Evolutionary conservation across 1,140 invertebrate genomes (phyloP), one percentile per base, ranked within the genome.

Genomic region (Teleopsis dalmanni): DNA sequence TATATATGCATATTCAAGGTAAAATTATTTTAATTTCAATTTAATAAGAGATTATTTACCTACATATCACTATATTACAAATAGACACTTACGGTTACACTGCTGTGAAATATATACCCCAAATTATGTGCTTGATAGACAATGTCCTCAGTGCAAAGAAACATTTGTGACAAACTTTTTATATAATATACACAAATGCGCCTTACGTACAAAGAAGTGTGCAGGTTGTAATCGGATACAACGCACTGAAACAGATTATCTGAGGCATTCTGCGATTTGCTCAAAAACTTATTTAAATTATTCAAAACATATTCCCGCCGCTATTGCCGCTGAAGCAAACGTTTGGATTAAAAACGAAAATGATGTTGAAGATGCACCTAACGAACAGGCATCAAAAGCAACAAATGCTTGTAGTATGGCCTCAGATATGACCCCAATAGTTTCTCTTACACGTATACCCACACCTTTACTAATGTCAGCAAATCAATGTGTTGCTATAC

Each of bases 171-270:
- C 66, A 6, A 65, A 67, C 35, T 70, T 47, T 43, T 58, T 70
- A 7, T 70, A 60, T 35, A 65, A 69, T 40, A 65, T 56, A 22
- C 66, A 70, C 55, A 50, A 50, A n/a, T 70, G 66, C 57, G 60
- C 66, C 22, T 54, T 64, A 11, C 55, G 51, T 11, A 59, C 60
- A 10, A 59, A 55, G 36, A 53, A 55, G 29, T 69, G 65, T 47
- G 62, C 59, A 11, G 65, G 62, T 27, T 69, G 65, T 50, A 64
- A 52, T 51, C 56, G 57, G 6, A 9, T 36, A 4, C 26, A 63
- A 3, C 52, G 45, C 19, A 57, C 37, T 5, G 62, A 68, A 26
- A 23, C 33, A 2, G 56, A 61, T 31, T 63, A 58, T 29, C 55
- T 63, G 52, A 52, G 53, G 3, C 65, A 68, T 52, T 58, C 65